A percentile compares a stretch with the other conserved stretches of the same genome.
phyloP scores from a whole-genome alignment of 2,888 invertebrate species.

The Pycnomerus fuliginosus region DNA sequence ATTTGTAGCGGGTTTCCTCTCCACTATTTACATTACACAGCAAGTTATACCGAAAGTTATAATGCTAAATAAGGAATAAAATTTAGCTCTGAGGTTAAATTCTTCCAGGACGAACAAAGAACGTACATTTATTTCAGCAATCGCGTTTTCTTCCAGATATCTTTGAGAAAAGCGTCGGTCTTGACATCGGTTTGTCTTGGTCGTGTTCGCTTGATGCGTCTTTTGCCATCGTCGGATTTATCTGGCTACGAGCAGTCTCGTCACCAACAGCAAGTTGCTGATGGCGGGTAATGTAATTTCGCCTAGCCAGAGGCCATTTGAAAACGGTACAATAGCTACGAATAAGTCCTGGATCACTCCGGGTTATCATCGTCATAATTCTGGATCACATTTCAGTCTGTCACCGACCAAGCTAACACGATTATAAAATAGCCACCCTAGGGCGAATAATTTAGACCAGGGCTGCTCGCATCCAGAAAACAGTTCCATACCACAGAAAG shows the following conservation, averaged over 20 bases:
- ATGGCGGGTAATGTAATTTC: constrained; percentile 40
- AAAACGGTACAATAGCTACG: constrained; percentile 33
- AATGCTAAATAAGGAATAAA: not conserved
- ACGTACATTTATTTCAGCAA: constrained; percentile 31
- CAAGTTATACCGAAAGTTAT: not conserved
- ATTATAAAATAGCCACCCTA: constrained; percentile 18
- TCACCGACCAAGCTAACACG: constrained; percentile 17
- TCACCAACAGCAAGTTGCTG: constrained; percentile 28
- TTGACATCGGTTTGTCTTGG: constrained; percentile 32
- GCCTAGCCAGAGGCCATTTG: constrained; percentile 41
- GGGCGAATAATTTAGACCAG: constrained; percentile 14
- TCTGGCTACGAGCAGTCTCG: constrained; percentile 19
- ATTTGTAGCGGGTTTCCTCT: constrained; percentile 9
- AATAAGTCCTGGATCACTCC: constrained; percentile 24
- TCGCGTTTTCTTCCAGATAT: constrained; percentile 30
- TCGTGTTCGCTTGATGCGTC: constrained; percentile 29
- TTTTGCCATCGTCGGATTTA: constrained; percentile 30
- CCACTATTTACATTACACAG: constrained; percentile 8
- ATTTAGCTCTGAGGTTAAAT: constrained; percentile 2
- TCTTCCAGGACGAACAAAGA: constrained; percentile 24
- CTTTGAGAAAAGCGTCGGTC: constrained; percentile 28
- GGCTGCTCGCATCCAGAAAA: no score
- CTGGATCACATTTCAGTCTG: constrained; percentile 17
- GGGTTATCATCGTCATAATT: constrained; percentile 29
- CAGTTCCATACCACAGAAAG: no score